Evolutionary conservation across 37 sponge, comb jelly and placozoan genomes (phyloP), one percentile per base, ranked within the genome.

Genomic region (Diacarnus erythraeanus): DNA sequence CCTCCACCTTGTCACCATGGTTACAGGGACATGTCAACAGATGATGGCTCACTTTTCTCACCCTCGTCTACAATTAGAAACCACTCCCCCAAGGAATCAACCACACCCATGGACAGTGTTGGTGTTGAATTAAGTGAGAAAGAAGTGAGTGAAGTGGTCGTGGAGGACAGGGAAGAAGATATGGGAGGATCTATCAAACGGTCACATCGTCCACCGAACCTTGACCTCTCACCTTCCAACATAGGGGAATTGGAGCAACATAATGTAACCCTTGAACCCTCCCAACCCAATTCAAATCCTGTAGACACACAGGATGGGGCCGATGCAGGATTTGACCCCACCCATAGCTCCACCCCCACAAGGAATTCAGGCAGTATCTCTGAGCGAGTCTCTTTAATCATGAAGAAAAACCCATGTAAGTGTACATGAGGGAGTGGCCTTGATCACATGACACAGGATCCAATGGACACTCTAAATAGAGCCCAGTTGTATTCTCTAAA

Each of bases 181-280:
- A 34, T 41, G 5, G 2, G 60, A 20, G 61, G 44, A 0, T 83
- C 76, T 22, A 21, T 91, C 20, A 72, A 64, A 33, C 64, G 92
- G 23, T 33, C 85, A 17, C 69, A 76, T 2, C 72, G 92, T 3
- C 92, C 92, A 20, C 92, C 92, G 1, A 82, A 92, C 64, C 82
- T 92, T 22, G 66, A 90, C 59, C 77, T 90, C 34, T 72, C 86
- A 42, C 66, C 59, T 2, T 22, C 42, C 34, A 56, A 59, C 12
- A 21, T 43, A 17, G 18, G 61, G 30, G 29, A 33, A 36, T 9
- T 37, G 31, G 25, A 74, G 31, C 74, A 54, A 30, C 54, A 74
- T n/a, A 47, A 5, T 56, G 74, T 74, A 1, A 74, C 36, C 3
- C 54, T 74, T 15, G 74, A 47, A 35, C 35, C 74, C 31, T 8